phyloP scores from a whole-genome alignment of 23 tunicate species.

The Diplosoma virens region DNA sequence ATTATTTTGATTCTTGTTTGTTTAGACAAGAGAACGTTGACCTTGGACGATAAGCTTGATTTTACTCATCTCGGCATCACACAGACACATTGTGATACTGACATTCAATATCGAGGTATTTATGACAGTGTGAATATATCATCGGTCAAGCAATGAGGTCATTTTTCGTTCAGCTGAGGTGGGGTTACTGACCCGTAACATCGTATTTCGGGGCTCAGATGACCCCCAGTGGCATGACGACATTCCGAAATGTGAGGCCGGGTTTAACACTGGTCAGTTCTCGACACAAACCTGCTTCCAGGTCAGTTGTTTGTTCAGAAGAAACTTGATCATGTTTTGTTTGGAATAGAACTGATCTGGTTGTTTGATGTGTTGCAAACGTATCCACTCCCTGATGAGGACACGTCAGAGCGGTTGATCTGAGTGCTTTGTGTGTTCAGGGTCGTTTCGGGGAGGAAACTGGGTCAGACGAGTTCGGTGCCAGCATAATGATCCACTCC shows the following conservation, averaged over 20 bases:
- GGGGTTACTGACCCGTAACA: constrained; percentile 77
- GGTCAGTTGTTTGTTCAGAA: constrained; percentile 27
- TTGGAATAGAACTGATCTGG: background rate
- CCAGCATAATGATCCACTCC: constrained; percentile 79
- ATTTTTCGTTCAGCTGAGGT: constrained; percentile 68
- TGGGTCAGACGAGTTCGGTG: constrained; percentile 97
- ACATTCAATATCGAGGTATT: constrained; percentile 51
- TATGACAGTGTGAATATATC: background rate
- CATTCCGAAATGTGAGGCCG: constrained; percentile 71
- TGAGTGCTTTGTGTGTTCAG: constrained; percentile 11
- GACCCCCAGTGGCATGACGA: constrained; percentile 66
- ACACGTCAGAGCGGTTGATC: background rate
- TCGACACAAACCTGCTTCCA: constrained; percentile 96
- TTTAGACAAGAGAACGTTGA: constrained; percentile 55
- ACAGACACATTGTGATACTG: constrained; percentile 33
- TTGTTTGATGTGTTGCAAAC: background rate
- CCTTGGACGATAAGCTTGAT: constrained; percentile 51
- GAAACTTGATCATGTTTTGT: background rate
- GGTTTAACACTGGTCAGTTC: constrained; percentile 78
- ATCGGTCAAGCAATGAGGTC: background rate
- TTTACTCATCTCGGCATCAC: constrained; percentile 79
- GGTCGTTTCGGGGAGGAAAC: constrained; percentile 95
- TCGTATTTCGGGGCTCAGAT: constrained; percentile 84
- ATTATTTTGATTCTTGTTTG: background rate
- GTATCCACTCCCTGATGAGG: background rate